Evolutionary conservation across 2,797 vertebrate species (phyloP).

Genomic region (Smutsia temminckii): DNA sequence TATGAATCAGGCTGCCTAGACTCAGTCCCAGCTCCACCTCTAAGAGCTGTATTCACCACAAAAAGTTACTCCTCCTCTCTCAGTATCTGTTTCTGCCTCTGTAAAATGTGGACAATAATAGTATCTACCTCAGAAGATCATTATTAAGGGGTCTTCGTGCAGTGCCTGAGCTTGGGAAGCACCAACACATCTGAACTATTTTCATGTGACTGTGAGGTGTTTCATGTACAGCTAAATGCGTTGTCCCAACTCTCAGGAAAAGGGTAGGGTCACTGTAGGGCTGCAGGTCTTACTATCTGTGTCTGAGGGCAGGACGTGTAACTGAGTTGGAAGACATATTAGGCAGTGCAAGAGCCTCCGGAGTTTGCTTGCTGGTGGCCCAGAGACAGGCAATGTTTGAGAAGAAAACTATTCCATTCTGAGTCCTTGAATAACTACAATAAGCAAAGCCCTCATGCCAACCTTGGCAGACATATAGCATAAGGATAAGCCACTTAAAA

Average conservation of each 20-base stretch:
- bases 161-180: background rate
- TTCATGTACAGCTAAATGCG: background rate
- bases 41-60: background rate
- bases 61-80: background rate
- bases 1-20: background rate
- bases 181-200: background rate
- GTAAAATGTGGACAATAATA: background rate
- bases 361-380: background rate
- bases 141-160: background rate
- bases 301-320: background rate
- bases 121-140: background rate
- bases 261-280: background rate
- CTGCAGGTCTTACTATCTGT: background rate
- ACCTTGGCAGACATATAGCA: background rate
- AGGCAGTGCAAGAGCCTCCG: background rate
- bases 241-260: conserved; percentile 7
- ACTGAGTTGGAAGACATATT: background rate
- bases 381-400: background rate
- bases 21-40: background rate
- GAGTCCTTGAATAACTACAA: background rate
- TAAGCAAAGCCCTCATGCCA: background rate
- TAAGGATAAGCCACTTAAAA: background rate
- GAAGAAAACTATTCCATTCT: background rate
- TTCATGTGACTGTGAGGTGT: background rate
- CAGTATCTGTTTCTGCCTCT: background rate